Percentiles rank a stretch among this genome's conserved stretches.
Conservation (phyloP, 2,113 vertebrate genomes). For the Naja naja region DNA sequence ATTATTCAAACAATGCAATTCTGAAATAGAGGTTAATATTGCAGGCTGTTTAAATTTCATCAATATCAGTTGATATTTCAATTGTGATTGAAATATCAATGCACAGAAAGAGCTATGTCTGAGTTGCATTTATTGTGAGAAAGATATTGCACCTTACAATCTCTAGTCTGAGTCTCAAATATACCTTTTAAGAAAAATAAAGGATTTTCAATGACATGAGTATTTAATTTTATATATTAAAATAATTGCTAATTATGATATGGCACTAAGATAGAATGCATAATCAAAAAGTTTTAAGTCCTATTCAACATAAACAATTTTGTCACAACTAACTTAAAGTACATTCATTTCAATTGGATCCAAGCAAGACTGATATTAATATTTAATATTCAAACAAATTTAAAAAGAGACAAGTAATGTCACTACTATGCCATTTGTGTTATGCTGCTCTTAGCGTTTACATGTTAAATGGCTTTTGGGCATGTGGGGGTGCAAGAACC, state of each 20-base stretch:
- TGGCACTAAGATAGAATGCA: neutral
- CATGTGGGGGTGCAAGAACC: neutral
- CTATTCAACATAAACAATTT: neutral
- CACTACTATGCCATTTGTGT: neutral
- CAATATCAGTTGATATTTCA: neutral
- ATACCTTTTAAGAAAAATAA: neutral
- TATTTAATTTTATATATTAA: neutral
- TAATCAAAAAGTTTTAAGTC: neutral
- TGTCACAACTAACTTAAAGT: neutral
- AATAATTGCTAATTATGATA: neutral
- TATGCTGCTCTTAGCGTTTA: neutral
- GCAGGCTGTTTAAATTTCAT: neutral
- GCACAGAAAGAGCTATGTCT: neutral
- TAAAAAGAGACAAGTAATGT: neutral
- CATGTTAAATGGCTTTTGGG: conserved; percentile 5
- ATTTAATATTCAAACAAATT: neutral
- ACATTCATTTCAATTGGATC: neutral
- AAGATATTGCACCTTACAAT: neutral
- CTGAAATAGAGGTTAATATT: neutral
- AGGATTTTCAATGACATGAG: neutral
- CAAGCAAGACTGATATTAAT: neutral
- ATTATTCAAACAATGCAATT: neutral
- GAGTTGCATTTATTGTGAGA: neutral
- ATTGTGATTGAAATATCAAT: neutral
- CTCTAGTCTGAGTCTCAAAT: neutral